A percentile compares a stretch with the other conserved stretches of the same genome.
phyloP scores from a whole-genome alignment of 92 coral and sea anemone species.

The Epizoanthus fatuus region DNA sequence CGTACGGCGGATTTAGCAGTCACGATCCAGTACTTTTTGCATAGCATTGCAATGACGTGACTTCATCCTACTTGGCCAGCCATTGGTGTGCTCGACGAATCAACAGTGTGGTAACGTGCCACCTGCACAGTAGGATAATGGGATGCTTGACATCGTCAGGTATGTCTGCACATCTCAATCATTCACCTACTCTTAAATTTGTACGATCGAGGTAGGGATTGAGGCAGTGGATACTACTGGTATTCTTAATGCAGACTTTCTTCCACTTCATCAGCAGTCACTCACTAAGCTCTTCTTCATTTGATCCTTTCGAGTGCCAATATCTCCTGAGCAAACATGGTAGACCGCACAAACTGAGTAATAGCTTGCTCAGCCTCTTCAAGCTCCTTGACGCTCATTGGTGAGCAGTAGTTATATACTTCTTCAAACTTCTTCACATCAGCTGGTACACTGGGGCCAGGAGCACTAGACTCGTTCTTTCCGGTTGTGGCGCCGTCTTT shows the following conservation, averaged over 20 bases:
- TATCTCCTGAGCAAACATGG: too few species aligned
- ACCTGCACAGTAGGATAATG: constrained; percentile 34
- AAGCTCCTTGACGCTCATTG: too few species aligned
- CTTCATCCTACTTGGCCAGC: constrained; percentile 45
- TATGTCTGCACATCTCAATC: constrained; percentile 31
- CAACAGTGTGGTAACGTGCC: constrained; percentile 39
- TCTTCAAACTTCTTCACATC: too few species aligned
- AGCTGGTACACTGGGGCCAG: too few species aligned
- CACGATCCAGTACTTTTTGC: constrained; percentile 65
- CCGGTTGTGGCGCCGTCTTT: too few species aligned
- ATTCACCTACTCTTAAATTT: constrained; percentile 33
- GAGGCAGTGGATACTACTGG: constrained; percentile 45
- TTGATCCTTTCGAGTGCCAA: neutral
- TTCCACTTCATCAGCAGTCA: constrained; percentile 24
- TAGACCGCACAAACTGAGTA: too few species aligned
- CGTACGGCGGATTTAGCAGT: constrained; percentile 41
- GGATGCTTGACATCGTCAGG: constrained; percentile 36
- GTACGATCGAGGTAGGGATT: constrained; percentile 43
- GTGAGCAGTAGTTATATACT: too few species aligned
- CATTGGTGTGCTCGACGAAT: constrained; percentile 43
- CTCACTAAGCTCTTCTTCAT: neutral
- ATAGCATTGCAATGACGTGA: constrained; percentile 42
- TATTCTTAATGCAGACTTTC: constrained; percentile 35
- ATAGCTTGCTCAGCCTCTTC: too few species aligned
- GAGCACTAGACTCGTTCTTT: too few species aligned